Percentiles rank a stretch among this genome's conserved stretches.
phyloP scores from a whole-genome alignment of 2,888 invertebrate species.

The Conus canariensis region DNA sequence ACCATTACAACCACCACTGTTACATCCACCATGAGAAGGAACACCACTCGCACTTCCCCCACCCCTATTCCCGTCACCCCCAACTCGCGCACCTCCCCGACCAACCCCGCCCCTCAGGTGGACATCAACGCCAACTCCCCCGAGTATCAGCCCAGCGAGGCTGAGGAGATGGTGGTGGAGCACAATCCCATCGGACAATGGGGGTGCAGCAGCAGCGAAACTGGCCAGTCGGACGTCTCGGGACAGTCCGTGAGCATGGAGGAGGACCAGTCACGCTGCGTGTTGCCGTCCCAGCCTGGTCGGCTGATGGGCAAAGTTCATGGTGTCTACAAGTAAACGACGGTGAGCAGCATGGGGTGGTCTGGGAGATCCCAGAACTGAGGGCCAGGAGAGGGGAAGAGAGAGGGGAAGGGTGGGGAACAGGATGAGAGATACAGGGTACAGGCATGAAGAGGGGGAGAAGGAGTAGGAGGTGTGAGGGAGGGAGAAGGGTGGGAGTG shows the following conservation, averaged over 20 bases:
- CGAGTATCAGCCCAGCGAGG: conserved; percentile 29
- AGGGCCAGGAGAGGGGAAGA: neutral
- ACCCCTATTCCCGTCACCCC: neutral
- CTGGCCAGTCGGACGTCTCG: conserved; percentile 40
- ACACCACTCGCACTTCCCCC: neutral
- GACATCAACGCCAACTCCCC: conserved; percentile 51
- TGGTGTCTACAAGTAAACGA: conserved; percentile 27
- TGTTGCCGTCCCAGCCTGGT: neutral
- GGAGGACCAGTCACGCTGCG: conserved; percentile 33
- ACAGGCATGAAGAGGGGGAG: no score
- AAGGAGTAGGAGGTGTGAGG: no score
- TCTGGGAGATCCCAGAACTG: neutral
- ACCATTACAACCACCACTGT: neutral
- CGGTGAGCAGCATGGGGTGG: neutral
- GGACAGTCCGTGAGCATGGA: conserved; percentile 39
- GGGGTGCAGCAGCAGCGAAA: conserved; percentile 30
- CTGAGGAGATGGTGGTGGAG: conserved; percentile 33
- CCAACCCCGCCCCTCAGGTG: neutral
- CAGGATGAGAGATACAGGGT: neutral
- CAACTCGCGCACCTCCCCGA: neutral
- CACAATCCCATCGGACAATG: conserved; percentile 38
- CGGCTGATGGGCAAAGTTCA: neutral
- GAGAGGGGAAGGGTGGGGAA: neutral
- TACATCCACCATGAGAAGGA: neutral
- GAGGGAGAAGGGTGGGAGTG: no score